Evolutionary conservation across 2,888 invertebrate genomes (phyloP), one percentile per base, ranked within the genome.

Genomic region (Morpho helenor): DNA sequence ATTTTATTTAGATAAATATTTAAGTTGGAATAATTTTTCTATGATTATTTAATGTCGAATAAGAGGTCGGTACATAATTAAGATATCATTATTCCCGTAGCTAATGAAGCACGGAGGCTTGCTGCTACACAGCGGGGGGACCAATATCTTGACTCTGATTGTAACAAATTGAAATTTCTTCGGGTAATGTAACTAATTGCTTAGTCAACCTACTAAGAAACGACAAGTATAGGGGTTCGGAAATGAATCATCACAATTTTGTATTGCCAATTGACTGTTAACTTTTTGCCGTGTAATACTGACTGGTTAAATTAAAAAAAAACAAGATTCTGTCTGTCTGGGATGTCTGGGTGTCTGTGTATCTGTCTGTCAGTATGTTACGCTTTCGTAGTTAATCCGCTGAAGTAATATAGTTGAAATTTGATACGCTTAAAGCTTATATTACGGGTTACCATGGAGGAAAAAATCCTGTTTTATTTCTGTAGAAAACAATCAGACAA

Each of bases 151-250:
- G 82, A 75, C 68, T 64, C 68, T 87, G 84, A 87, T 87, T 82
- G 79, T 86, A 74, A 87, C 81, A 82, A 89, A 89, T 87, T 80
- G 82, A 77, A 72, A 80, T 84, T 82, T 80, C 79, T 84, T 81
- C 79, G 76, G 79, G 76, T 77, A 75, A 77, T 78, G 70, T 73
- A 73, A 68, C 68, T 74, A 73, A 75, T 74, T 74, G 71, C 68
- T 68, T 66, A 65, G 64, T 69, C 68, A 69, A 72, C 71, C 73
- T 66, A 66, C 70, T 69, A 66, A 70, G 68, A 68, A 72, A 69
- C 67, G 62, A 66, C 67, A 63, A 73, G 64, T 67, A 84, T 82
- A 79, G 78, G 84, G 83, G 85, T 66, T 73, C 64, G 68, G 71
- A 71, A 74, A 77, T 82, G 78, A 84, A 73, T 75, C 68, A 75